Base-by-base conservation (phyloP, 2,888 invertebrate species). In the Dicyrtoma fusca region DNA sequence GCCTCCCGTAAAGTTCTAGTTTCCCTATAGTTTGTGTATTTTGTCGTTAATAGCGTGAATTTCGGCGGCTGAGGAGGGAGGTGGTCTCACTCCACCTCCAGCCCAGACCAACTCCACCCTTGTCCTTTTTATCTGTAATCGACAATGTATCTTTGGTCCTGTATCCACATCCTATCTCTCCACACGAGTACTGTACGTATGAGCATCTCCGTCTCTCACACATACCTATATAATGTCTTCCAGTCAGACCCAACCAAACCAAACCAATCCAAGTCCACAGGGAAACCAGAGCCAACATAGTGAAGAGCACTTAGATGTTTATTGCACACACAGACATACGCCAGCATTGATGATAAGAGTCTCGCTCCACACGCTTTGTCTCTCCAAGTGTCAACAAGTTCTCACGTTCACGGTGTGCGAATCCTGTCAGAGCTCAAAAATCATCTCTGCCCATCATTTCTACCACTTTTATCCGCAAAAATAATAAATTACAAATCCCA, bases 271-370 rank as follows among this genome's bases (percentile, higher is more conserved):
- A n/a, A n/a, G n/a, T n/a, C n/a, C n/a, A 34, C 4, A 8, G 8
- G 34, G 34, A 34, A 34, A 34, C 34, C 34, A 34, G 8, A 5
- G 4, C 17, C 53, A 53, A 63, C 47, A 49, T 47, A 64, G 64
- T 64, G 64, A 65, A 25, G 65, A 65, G 51, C 49, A 65, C 65
- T 65, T 65, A 51, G 51, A 65, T 65, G 49, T 65, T 65, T 65
- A 65, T 65, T 65, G 65, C 65, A 65, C 65, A 65, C 64, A n/a
- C n/a, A n/a, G n/a, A n/a, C n/a, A n/a, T n/a, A n/a, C 26, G 44
- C 64, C 47, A 65, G 26, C 65, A 65, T 47, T 65, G n/a, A 51
- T 26, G 25, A 65, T 51, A 65, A 65, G 65, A 51, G 65, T 51
- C 25, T 65, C 65, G 19, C 47, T 64, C 47, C 47, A 65, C 49